Evolutionary conservation across 2,888 invertebrate species (phyloP).

Genomic region (Dexiosoma caninum): DNA sequence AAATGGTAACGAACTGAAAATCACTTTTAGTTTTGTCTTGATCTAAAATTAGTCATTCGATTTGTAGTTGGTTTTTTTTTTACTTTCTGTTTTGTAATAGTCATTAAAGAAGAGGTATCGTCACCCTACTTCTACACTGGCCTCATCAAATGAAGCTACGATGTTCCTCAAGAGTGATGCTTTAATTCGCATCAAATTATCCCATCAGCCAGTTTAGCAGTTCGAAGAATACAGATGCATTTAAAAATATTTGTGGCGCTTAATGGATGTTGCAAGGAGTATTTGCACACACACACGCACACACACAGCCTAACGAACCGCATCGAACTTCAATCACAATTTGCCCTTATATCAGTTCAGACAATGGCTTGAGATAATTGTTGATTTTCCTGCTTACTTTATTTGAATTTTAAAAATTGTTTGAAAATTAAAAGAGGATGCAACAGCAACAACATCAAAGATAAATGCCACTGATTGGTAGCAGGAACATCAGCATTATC

Average conservation of each 20-base stretch:
- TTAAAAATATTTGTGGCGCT: no score
- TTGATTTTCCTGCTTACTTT: conserved; percentile 1
- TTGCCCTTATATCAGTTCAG: conserved; percentile 4
- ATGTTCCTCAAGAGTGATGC: neutral
- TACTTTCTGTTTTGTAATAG: no score
- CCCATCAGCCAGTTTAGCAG: neutral
- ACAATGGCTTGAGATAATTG: conserved; percentile 13
- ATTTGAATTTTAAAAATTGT: neutral
- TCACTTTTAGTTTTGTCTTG: no score
- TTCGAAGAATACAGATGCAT: neutral
- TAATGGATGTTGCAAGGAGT: neutral
- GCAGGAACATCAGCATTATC: no score
- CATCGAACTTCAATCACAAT: neutral
- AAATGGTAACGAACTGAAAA: no score
- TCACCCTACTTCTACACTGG: neutral
- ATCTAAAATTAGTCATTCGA: no score
- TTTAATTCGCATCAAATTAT: neutral
- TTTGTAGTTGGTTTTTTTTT: no score
- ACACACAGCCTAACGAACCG: neutral
- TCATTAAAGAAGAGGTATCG: no score
- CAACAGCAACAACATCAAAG: no score
- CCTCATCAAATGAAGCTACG: neutral
- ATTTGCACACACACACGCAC: neutral
- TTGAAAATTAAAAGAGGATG: neutral
- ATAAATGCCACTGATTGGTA: no score